phyloP scores from a whole-genome alignment of 2,888 invertebrate species.

The Nymphalis urticae region DNA sequence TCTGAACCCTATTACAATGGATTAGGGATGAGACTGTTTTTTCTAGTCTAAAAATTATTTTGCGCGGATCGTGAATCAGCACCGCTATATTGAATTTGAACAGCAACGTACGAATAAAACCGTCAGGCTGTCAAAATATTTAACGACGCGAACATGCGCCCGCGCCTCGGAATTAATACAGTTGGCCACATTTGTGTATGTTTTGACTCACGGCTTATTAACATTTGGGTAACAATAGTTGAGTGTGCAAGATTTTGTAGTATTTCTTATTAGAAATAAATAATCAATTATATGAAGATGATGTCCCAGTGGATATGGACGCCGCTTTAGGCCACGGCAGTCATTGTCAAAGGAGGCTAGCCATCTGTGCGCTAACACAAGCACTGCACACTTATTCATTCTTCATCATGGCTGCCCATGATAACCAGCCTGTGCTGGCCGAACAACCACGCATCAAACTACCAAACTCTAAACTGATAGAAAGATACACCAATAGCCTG shows the following conservation, averaged over 20 bases:
- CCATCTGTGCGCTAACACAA: no score
- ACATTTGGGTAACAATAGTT: constrained; percentile 2
- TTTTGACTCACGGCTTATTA: constrained; percentile 12
- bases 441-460: no score
- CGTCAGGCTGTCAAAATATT: constrained; percentile 50
- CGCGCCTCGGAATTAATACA: constrained; percentile 34
- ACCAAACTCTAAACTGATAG: no score
- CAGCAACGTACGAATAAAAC: constrained; percentile 44
- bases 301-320: no score
- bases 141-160: constrained; percentile 42
- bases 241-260: not conserved
- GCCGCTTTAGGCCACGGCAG: no score
- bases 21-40: constrained; percentile 9
- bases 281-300: no score
- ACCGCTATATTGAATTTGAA: constrained; percentile 45
- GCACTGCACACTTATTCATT: no score
- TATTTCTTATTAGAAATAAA: not conserved
- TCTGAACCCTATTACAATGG: constrained; percentile 15
- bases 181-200: constrained; percentile 33
- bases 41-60: constrained; percentile 16
- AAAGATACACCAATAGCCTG: no score
- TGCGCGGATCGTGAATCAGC: constrained; percentile 40
- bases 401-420: no score
- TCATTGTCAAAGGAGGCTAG: no score
- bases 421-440: no score